A percentile compares a stretch with the other conserved stretches of the same genome.
phyloP scores from a whole-genome alignment of 2,888 invertebrate genomes.

The Lasioglossum calceatum region DNA sequence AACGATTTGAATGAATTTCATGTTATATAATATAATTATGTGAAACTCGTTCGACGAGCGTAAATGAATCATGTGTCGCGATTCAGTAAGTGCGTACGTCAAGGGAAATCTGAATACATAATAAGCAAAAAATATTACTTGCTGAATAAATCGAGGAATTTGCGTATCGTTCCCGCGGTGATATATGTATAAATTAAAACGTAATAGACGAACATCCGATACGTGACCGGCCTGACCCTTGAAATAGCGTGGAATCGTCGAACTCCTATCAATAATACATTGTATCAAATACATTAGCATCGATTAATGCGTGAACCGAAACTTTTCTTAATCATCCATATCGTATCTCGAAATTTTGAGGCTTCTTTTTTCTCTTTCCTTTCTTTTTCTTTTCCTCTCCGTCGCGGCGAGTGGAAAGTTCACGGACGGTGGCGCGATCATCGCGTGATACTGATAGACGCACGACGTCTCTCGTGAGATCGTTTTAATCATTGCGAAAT shows the following conservation, averaged over 20 bases:
- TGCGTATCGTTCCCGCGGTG: neutral
- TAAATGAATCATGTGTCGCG: neutral
- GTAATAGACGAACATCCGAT: neutral
- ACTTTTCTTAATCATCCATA: neutral
- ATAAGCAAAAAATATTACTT: neutral
- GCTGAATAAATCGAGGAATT: neutral
- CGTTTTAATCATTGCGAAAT: slow-evolving; percentile 22
- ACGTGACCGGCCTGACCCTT: slow-evolving; percentile 22
- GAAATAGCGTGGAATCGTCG: neutral
- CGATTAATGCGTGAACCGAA: neutral
- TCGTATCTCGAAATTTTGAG: neutral
- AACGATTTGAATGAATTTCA: neutral
- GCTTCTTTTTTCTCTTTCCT: neutral
- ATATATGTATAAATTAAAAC: neutral
- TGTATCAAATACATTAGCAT: neutral
- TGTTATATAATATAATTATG: neutral
- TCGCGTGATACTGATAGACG: slow-evolving; percentile 22
- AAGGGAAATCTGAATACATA: neutral
- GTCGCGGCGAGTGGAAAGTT: slow-evolving; percentile 18
- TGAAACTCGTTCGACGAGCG: neutral
- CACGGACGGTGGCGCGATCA: slow-evolving; percentile 23
- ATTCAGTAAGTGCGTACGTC: neutral
- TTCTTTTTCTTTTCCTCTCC: neutral
- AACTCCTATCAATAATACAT: neutral
- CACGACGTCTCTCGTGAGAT: neutral